Conservation (phyloP, 2,113 vertebrate species). For the Saimiri boliviensis region DNA sequence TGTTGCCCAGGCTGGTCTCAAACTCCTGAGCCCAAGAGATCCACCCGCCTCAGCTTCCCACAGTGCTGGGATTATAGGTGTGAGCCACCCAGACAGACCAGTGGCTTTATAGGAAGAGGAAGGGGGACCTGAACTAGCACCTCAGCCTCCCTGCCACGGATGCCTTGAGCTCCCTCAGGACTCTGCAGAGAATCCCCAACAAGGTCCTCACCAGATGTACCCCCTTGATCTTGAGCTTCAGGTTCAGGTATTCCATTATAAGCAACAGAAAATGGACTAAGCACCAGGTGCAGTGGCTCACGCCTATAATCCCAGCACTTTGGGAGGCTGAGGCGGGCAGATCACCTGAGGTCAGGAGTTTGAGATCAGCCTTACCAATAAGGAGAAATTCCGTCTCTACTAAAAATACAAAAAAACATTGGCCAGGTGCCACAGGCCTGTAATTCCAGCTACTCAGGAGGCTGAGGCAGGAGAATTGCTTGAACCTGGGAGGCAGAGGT, state of each 20-base stretch:
- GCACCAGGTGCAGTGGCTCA: neutral
- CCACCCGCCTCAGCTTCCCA: neutral
- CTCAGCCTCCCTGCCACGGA: neutral
- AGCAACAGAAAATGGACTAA: neutral
- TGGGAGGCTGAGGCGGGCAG: no score
- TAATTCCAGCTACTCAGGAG: no score
- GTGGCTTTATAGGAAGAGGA: neutral
- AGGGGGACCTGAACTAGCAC: neutral
- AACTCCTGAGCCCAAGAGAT: neutral
- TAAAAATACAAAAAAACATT: no score
- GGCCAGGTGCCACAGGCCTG: no score
- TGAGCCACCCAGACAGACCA: neutral
- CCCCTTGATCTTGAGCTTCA: neutral
- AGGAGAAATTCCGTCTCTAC: no score
- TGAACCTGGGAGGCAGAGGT: no score
- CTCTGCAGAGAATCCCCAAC: neutral
- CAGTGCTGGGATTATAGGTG: neutral
- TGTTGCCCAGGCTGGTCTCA: neutral
- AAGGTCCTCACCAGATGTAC: neutral
- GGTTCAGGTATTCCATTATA: neutral
- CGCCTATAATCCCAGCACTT: no score
- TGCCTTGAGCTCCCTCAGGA: neutral
- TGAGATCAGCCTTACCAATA: no score
- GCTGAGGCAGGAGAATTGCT: no score
- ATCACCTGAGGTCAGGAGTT: no score